Evolutionary conservation across 30 jellyfish, hydroid and myxozoan species (phyloP).

Genomic region (Hydractinia symbiolongicarpus): DNA sequence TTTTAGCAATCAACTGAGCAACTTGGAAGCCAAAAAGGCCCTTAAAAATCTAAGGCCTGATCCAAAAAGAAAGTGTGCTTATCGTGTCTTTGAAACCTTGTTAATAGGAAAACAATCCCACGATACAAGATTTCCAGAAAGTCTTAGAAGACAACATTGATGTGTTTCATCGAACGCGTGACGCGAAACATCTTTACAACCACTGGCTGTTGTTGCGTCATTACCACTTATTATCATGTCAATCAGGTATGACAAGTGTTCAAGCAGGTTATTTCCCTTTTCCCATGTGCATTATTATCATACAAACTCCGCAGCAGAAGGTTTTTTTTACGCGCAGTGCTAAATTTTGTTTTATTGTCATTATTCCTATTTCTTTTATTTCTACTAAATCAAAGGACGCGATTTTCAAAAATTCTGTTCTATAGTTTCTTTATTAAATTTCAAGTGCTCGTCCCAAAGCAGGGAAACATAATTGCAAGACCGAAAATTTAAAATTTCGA

Average conservation of each 20-base stretch:
- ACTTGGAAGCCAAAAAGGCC: too few relatives aligned
- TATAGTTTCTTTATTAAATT: too few relatives aligned
- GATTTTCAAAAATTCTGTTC: too few relatives aligned
- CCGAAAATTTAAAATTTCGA: too few relatives aligned
- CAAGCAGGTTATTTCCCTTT: too few relatives aligned
- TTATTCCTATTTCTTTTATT: background rate
- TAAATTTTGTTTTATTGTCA: background rate
- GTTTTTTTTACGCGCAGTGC: too few relatives aligned
- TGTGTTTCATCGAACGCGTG: slow-evolving; percentile 70
- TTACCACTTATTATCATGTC: slow-evolving; percentile 71
- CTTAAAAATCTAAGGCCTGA: too few relatives aligned
- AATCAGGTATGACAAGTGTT: slow-evolving; percentile 46
- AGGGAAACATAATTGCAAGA: background rate
- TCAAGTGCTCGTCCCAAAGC: too few relatives aligned
- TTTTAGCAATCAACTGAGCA: too few relatives aligned
- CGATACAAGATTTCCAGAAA: slow-evolving; percentile 38
- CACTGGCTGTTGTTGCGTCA: slow-evolving; percentile 93
- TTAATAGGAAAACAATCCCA: slow-evolving; percentile 45
- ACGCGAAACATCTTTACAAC: slow-evolving; percentile 58
- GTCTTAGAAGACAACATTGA: slow-evolving; percentile 43
- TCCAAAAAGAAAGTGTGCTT: too few relatives aligned
- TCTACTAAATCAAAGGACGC: background rate
- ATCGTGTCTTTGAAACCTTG: background rate
- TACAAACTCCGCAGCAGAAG: too few relatives aligned
- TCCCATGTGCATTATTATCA: too few relatives aligned